Evolutionary conservation across 2,797 vertebrate genomes (phyloP), one percentile per base, ranked within the genome.

Genomic region (Sebastes variabilis): DNA sequence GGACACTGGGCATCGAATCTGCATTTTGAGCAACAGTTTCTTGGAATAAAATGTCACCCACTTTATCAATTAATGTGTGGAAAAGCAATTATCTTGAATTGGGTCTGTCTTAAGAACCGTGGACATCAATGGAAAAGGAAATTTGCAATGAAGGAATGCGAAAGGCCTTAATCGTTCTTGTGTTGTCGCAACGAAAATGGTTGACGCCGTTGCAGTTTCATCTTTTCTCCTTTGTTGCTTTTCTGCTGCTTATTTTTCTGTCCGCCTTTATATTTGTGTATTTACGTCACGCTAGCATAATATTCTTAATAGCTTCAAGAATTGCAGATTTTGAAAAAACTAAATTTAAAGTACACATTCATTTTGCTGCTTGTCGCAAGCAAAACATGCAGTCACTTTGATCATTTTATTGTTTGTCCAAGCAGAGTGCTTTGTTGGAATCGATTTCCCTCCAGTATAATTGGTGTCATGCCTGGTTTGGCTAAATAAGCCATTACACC

Each of bases 401-500:
- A 91, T 90, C 84, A 66, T 76, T 81, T 73, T 83, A 87, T 83
- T 90, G 82, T 91, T 91, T 81, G 81, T 84, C 83, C 82, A 68
- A 52, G 79, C 85, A 87, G 78, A 84, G 79, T 77, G 71, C 65
- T 90, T 86, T 80, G 77, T 79, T 78, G 68, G 71, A 90, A 90
- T 93, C 60, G 79, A 92, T 93, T 89, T 80, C 76, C 81, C 77
- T 86, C 86, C 66, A 61, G 74, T 67, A 59, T 91, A 92, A 94
- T 91, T 93, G 88, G 79, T 89, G 89, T 88, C 82, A 88, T 82
- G 87, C 76, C 81, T 89, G 84, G 76, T 88, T 93, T 85, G 86
- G 87, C 80, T 90, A 92, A 94, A 90, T 91, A 93, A 95, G 84
- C 88, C 38, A n/a, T 91, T 82, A 80, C 86, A 87, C 88, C 83